Evolutionary conservation across 2,888 invertebrate genomes (phyloP).

Genomic region (Cabera pusaria): DNA sequence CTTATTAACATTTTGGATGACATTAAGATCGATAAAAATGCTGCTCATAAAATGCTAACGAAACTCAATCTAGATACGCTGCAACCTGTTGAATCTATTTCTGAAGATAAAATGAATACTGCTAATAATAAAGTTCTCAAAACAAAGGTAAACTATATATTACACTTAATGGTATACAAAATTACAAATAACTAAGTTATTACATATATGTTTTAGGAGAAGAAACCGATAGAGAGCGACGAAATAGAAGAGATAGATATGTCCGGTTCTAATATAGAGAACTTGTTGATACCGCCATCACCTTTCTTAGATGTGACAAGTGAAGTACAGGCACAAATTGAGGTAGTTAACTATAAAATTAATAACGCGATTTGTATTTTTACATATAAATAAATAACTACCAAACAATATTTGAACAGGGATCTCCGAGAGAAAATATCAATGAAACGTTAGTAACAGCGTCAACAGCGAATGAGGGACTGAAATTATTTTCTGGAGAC

Average conservation of each 20-base stretch:
- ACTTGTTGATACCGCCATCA: slow-evolving; percentile 57
- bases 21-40: slow-evolving; percentile 50
- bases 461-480: not conserved
- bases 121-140: not conserved
- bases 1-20: slow-evolving; percentile 69
- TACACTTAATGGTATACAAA: too few species aligned
- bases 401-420: not conserved
- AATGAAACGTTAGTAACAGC: not conserved
- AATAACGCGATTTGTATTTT: too few species aligned
- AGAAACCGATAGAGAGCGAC: slow-evolving; percentile 15
- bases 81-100: slow-evolving; percentile 47
- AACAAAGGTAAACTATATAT: too few species aligned
- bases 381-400: too few species aligned
- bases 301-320: slow-evolving; percentile 55
- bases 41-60: slow-evolving; percentile 52
- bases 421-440: not conserved
- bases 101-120: slow-evolving; percentile 17
- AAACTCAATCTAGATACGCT: slow-evolving; percentile 51
- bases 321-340: slow-evolving; percentile 37
- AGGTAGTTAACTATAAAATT: too few species aligned
- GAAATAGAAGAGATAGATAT: slow-evolving; percentile 52
- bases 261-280: slow-evolving; percentile 33
- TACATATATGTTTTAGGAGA: slow-evolving; percentile 12
- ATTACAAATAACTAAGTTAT: too few species aligned
- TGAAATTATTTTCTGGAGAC: not conserved